Evolutionary conservation across 2,888 invertebrate genomes (phyloP).

Genomic region (Disparrhopalites patrizii): DNA sequence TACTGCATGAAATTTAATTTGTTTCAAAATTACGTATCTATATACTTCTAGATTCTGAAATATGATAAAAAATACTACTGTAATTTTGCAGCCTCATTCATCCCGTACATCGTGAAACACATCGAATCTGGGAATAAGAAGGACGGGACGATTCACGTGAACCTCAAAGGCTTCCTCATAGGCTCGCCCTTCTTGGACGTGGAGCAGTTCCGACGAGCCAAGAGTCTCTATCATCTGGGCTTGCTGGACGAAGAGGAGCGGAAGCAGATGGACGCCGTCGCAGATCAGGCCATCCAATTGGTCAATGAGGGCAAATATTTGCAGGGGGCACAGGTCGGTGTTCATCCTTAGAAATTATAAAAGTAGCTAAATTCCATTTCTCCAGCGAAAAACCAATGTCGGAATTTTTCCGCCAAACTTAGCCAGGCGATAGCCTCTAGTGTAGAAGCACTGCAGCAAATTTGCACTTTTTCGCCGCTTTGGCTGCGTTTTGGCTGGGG

Average conservation of each 20-base stretch:
- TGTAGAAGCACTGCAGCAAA: too few species aligned
- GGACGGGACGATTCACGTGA: conserved; percentile 59
- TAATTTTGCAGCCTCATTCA: conserved; percentile 17
- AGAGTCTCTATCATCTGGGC: conserved; percentile 73
- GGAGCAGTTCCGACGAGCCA: conserved; percentile 66
- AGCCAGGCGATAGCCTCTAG: too few species aligned
- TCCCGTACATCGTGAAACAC: conserved; percentile 57
- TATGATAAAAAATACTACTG: too few species aligned
- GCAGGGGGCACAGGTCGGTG: not conserved
- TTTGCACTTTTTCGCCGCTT: too few species aligned
- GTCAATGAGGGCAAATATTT: not conserved
- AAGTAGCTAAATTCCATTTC: not conserved
- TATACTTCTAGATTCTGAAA: too few species aligned
- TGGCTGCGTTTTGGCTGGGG: too few species aligned
- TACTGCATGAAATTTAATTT: too few species aligned
- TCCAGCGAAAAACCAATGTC: too few species aligned
- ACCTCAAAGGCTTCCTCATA: conserved; percentile 57
- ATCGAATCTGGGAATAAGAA: conserved; percentile 62
- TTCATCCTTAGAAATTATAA: too few species aligned
- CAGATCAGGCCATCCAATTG: not conserved
- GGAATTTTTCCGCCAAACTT: too few species aligned
- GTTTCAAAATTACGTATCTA: too few species aligned
- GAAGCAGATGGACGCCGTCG: conserved; percentile 55
- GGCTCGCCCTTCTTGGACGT: conserved; percentile 72
- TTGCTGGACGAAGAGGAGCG: conserved; percentile 57